A percentile compares a stretch with the other conserved stretches of the same genome.
phyloP scores from a whole-genome alignment of 2,888 invertebrate species.

The Carabus problematicus region DNA sequence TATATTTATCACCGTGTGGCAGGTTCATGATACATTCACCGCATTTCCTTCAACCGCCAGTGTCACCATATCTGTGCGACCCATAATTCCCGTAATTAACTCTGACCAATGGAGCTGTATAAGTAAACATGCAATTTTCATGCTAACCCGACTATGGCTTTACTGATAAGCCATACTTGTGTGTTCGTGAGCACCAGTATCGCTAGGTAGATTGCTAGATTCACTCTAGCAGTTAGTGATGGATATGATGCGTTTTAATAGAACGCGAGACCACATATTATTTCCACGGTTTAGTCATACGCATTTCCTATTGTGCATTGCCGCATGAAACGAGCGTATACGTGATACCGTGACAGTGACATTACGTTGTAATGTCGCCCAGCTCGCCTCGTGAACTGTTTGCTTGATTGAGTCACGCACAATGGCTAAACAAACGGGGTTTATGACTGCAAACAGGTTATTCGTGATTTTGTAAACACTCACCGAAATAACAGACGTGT shows the following conservation, averaged over 20 bases:
- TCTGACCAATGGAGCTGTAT: no score
- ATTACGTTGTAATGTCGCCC: background rate
- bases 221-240: no score
- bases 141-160: no score
- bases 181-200: no score
- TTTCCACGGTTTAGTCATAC: slow-evolving; percentile 1
- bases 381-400: slow-evolving; percentile 7
- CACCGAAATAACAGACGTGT: slow-evolving; percentile 9
- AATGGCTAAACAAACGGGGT: slow-evolving; percentile 18
- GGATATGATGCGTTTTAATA: background rate
- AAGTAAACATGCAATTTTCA: no score
- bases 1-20: no score
- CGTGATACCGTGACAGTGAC: background rate
- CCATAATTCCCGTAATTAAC: no score
- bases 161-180: no score
- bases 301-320: slow-evolving; percentile 3
- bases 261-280: background rate
- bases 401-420: slow-evolving; percentile 22
- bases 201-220: no score
- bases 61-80: no score
- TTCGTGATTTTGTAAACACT: slow-evolving; percentile 18
- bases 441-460: slow-evolving; percentile 22
- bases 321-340: background rate
- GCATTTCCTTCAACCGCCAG: no score
- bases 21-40: no score